Base-by-base conservation (phyloP, 2,888 invertebrate genomes). In the Scaptomyza polygonia region DNA sequence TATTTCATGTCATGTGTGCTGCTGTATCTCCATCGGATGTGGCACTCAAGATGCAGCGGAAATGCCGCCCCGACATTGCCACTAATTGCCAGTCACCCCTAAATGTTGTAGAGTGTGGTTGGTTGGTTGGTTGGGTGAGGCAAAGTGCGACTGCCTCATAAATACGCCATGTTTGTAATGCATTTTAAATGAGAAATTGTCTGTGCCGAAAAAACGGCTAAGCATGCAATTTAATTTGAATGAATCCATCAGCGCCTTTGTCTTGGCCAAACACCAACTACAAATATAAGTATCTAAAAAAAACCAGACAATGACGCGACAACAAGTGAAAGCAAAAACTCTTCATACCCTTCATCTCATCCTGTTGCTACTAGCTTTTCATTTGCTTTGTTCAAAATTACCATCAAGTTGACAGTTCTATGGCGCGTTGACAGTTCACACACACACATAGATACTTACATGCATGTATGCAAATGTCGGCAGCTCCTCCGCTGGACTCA, bases 331-430 rank as follows among this genome's bases (percentile, higher is more conserved):
- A 74, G 67, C 49, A 21, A 65, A 62, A 34, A 42, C 47, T 29
- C 53, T 42, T 11, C 53, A 45, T 11, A 48, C n/a, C 61, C 12
- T 18, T 30, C 9, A 18, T 9, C 16, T 62, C 71, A 63, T 67
- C 52, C 75, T 62, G 48, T 66, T 78, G 67, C 49, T 76, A 69
- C 49, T 76, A 69, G 70, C 36, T 72, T 86, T 89, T 89, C 89
- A 88, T 86, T 84, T 69, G 78, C 83, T 84, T 81, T 85, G 77
- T 77, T 82, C 77, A 80, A 74, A 88, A 88, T 86, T 87, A 80
- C 80, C 89, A 87, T 89, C 87, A 85, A 89, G 89, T 89, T 88
- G 88, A 88, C 88, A 89, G 88, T 88, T 88, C 84, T 89, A 85
- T 86, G 86, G 87, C 88, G 88, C 88, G 89, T 85, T 88, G 88